Evolutionary conservation across 2,888 invertebrate genomes (phyloP).

Genomic region (Strigamia maritima): DNA sequence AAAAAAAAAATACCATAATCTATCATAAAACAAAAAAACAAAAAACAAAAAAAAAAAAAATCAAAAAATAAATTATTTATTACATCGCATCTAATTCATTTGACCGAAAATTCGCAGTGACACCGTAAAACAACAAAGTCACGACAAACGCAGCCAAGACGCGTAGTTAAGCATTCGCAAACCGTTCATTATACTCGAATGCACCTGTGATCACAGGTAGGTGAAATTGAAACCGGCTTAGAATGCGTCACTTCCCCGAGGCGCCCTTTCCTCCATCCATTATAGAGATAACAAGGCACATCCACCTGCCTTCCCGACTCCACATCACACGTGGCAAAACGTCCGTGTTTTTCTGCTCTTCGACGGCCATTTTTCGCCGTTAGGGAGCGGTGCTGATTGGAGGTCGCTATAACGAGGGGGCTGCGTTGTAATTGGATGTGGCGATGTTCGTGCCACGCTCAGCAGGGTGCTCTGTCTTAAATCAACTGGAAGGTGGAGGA

Average conservation of each 20-base stretch:
- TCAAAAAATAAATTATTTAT: background rate
- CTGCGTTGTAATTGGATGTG: conserved; percentile 23
- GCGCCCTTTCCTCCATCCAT: background rate
- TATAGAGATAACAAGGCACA: background rate
- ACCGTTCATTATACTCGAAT: background rate
- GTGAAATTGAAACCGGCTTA: conserved; percentile 19
- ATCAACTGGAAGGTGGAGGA: conserved; percentile 11
- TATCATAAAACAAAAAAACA: background rate
- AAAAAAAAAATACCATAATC: background rate
- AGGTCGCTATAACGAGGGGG: background rate
- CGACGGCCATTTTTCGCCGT: background rate
- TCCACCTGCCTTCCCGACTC: background rate
- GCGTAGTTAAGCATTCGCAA: background rate
- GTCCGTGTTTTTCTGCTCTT: background rate
- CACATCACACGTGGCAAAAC: background rate
- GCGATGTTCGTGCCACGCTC: conserved; percentile 16
- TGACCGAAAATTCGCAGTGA: background rate
- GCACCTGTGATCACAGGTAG: conserved; percentile 10
- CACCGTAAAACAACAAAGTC: background rate
- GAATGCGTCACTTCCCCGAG: background rate
- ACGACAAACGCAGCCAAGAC: background rate
- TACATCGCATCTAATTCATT: background rate
- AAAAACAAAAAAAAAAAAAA: background rate
- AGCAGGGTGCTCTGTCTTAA: conserved; percentile 8
- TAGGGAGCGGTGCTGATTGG: background rate